Evolutionary conservation across 2,888 invertebrate genomes (phyloP), one percentile per base, ranked within the genome.

Genomic region (Lissonota sp.): DNA sequence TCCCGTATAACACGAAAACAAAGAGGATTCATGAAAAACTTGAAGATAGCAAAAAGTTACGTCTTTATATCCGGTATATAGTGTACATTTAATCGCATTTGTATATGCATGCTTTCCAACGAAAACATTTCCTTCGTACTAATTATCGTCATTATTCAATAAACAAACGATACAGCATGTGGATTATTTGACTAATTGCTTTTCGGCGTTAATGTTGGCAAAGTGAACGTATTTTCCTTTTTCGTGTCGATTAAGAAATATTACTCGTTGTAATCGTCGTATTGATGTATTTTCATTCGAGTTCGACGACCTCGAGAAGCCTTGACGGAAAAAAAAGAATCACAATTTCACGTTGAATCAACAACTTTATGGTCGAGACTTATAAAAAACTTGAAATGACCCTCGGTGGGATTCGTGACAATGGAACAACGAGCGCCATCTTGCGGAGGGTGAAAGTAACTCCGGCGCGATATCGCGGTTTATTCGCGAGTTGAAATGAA

Each of bases 341-440:
- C 3, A 67, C 55, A 14, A 63, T 42, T 42, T 40, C 1, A 12
- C 46, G 5, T 46, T 4, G 3, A 7, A 46, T 4, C 8, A n/a
- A 4, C 49, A 0, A 8, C 12, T 49, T 12, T 0, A n/a, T n/a
- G 0, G 5, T 12, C 53, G 53, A 53, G 6, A 16, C 12, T 12
- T 7, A 51, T 1, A 44, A 10, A 4, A 53, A 53, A 53, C 12
- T 6, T 12, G 12, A 12, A 53, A 16, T 53, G 12, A 4, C 4
- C 53, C 53, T 53, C 53, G 14, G 44, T 44, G 10, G 7, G 6
- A 44, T 53, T 53, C 46, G 39, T 4, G 14, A 40, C 8, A 10
- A n/a, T 8, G 37, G 49, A 66, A 12, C 49, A 49, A 58, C 12
- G 26, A 46, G 82, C 79, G 74, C 53, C 75, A 75, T 72, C 77